These are phyloP conservation scores for Pagetopsis macropterus DNA, from an alignment of 2,797 vertebrate genomes.

Conservation along the genomic window DNA sequence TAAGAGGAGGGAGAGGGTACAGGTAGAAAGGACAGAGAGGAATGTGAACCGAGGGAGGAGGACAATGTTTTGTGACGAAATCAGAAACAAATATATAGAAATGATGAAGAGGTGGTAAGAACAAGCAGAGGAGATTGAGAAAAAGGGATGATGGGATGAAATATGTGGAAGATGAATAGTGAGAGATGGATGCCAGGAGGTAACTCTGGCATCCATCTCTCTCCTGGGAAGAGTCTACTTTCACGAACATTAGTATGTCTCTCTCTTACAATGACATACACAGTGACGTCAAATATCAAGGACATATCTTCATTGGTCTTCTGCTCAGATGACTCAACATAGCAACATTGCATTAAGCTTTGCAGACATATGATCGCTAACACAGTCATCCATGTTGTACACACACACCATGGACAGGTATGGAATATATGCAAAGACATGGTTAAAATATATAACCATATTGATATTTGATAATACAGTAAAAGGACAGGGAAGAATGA, in stretches of 20 bases:
- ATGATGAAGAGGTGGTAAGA: conserved; percentile 20
- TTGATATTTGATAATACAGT: no score
- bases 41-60: conserved; percentile 8
- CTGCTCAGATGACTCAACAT: background rate
- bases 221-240: conserved; percentile 10
- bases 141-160: conserved; percentile 42
- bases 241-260: background rate
- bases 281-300: background rate
- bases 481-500: no score
- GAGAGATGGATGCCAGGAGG: conserved; percentile 39
- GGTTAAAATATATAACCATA: no score
- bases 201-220: background rate
- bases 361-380: background rate
- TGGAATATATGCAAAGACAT: no score
- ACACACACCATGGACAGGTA: no score
- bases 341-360: background rate
- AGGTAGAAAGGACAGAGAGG: background rate
- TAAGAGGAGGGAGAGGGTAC: conserved; percentile 22
- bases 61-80: background rate
- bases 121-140: conserved; percentile 22
- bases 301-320: background rate
- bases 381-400: background rate
- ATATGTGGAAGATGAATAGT: conserved; percentile 31
- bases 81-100: conserved; percentile 1
- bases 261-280: background rate